Conservation (phyloP, 2,113 vertebrate genomes). For the Hippocampus mohnikei region DNA sequence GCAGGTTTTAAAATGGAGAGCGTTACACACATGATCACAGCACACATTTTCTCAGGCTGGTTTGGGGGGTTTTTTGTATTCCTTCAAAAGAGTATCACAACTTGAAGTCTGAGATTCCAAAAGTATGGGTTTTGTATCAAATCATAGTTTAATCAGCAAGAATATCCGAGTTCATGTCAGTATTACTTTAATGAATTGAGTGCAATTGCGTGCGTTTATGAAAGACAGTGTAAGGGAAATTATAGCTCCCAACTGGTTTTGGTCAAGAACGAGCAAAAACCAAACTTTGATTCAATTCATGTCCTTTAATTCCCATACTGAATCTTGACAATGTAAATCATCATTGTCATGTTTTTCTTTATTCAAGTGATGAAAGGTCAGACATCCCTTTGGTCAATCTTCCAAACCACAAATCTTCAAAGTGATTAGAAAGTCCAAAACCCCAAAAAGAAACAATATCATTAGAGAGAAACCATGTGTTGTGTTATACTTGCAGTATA, state of each 20-base stretch:
- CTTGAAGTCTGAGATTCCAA: not conserved
- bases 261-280: slow-evolving; percentile 11
- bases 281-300: slow-evolving; percentile 5
- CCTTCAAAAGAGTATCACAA: not conserved
- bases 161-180: not conserved
- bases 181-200: not conserved
- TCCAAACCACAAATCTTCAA: not conserved
- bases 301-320: slow-evolving; percentile 20
- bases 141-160: not conserved
- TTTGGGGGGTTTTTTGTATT: not conserved
- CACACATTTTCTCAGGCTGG: not conserved
- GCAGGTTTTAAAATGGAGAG: slow-evolving; percentile 8
- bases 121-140: not conserved
- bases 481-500: slow-evolving; percentile 8
- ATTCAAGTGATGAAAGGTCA: slow-evolving; percentile 15
- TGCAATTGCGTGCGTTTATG: not conserved
- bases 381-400: slow-evolving; percentile 17
- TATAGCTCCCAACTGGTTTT: not conserved
- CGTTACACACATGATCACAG: not conserved
- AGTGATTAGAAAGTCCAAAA: slow-evolving; percentile 12
- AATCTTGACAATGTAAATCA: slow-evolving; percentile 13
- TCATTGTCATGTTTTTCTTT: slow-evolving; percentile 1
- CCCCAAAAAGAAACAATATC: slow-evolving; percentile 20
- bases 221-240: not conserved
- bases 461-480: slow-evolving; percentile 26